phyloP scores from a whole-genome alignment of 1,140 invertebrate species.

The Leptinotarsa lineolata region DNA sequence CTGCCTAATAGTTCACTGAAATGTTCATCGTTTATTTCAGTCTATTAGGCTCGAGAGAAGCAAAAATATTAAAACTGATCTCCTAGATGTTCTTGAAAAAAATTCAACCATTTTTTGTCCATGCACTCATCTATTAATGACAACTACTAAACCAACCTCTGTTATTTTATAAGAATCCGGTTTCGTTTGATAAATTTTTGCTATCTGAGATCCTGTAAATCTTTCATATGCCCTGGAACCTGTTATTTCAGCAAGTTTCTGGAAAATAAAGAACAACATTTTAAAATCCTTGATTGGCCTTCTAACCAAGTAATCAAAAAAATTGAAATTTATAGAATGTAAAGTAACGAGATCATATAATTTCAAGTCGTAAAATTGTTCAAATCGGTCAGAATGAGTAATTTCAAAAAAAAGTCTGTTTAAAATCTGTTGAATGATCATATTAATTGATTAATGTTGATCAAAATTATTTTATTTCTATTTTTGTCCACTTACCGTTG shows the following conservation, averaged over 20 bases:
- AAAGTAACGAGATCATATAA: too few relatives aligned
- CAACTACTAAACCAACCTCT: slow-evolving; percentile 8
- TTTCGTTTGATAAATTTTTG: slow-evolving; percentile 79
- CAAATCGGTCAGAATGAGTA: too few relatives aligned
- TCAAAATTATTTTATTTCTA: not conserved
- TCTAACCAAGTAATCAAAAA: too few relatives aligned
- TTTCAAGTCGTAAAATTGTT: too few relatives aligned
- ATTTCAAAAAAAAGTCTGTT: not conserved
- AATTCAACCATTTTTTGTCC: not conserved
- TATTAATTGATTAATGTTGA: not conserved
- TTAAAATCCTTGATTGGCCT: not conserved
- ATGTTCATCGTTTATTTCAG: too few relatives aligned
- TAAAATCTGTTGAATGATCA: not conserved
- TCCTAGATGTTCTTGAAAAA: too few relatives aligned
- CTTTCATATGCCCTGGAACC: slow-evolving; percentile 92
- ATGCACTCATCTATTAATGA: not conserved
- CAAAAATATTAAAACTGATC: not conserved
- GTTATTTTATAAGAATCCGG: slow-evolving; percentile 71
- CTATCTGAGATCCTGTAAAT: slow-evolving; percentile 92
- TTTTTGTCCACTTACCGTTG: slow-evolving; percentile 60
- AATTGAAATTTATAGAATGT: too few relatives aligned
- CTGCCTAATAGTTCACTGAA: too few relatives aligned
- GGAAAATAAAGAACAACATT: slow-evolving; percentile 29
- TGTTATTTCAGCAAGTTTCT: slow-evolving; percentile 83
- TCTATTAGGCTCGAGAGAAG: not conserved